A percentile compares a stretch with the other conserved stretches of the same genome.
Evolutionary conservation across 2,797 vertebrate genomes (phyloP).

Genomic region (Leptodactylus fallax): DNA sequence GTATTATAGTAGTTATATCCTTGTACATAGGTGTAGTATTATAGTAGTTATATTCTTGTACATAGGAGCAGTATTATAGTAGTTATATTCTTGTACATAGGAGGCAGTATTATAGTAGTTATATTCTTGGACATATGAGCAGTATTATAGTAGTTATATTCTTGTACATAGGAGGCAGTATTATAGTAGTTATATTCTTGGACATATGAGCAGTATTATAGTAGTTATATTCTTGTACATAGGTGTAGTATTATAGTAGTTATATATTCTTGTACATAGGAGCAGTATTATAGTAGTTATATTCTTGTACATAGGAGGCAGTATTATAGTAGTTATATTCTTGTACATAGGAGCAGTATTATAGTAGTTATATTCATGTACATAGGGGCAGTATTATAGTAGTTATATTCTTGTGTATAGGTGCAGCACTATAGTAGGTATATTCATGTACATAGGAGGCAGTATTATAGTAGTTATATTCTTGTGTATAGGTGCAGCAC

Average conservation of each 20-base stretch:
- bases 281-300: slow-evolving; percentile 11
- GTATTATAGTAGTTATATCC: slow-evolving; percentile 6
- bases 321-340: slow-evolving; percentile 18
- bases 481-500: neutral
- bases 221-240: slow-evolving; percentile 10
- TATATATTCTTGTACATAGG: neutral
- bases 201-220: slow-evolving; percentile 3
- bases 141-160: slow-evolving; percentile 16
- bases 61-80: too few species aligned
- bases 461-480: slow-evolving; percentile 11
- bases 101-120: slow-evolving; percentile 5
- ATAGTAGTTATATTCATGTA: slow-evolving; percentile 14
- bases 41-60: too few species aligned
- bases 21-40: neutral
- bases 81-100: too few species aligned
- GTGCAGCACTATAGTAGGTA: neutral
- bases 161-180: neutral
- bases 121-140: neutral
- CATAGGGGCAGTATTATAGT: too few species aligned
- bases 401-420: neutral
- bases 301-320: neutral
- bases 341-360: neutral
- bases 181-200: slow-evolving; percentile 16
- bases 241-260: neutral
- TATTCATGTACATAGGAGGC: neutral